Conservation (phyloP, 2,888 invertebrate genomes). For the Diplazon laetatorius region DNA sequence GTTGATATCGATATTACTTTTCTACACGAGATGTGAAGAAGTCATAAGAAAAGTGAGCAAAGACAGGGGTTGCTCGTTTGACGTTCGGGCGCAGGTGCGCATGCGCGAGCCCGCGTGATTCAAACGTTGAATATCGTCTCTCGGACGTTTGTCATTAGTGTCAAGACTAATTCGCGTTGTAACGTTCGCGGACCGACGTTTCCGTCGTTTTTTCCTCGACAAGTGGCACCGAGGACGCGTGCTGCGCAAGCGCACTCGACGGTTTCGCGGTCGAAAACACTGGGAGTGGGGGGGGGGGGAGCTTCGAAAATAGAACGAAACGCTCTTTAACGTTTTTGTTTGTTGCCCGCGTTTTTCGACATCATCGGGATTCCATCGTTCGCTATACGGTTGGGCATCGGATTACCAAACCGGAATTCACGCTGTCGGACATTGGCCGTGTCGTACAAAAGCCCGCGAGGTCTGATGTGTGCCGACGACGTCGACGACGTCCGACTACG, state of each 20-base stretch:
- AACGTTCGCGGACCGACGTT: constrained; percentile 24
- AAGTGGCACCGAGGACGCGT: constrained; percentile 24
- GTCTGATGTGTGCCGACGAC: constrained; percentile 34
- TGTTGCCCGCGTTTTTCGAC: constrained; percentile 22
- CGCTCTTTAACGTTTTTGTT: constrained; percentile 29
- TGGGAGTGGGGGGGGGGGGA: neutral
- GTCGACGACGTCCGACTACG: constrained; percentile 26
- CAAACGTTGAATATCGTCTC: constrained; percentile 9
- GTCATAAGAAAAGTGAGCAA: no score
- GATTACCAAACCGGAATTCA: constrained; percentile 50
- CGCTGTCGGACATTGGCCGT: constrained; percentile 44
- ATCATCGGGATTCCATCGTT: neutral
- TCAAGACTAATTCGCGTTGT: constrained; percentile 52
- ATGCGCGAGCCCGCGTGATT: constrained; percentile 3
- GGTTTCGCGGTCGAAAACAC: neutral
- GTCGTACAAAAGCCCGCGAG: constrained; percentile 36
- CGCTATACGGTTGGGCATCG: constrained; percentile 26
- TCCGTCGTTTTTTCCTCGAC: constrained; percentile 29
- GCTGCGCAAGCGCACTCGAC: neutral
- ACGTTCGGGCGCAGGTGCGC: constrained; percentile 1
- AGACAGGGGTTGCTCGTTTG: no score
- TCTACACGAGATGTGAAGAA: no score
- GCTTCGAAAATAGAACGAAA: constrained; percentile 52
- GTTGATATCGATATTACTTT: no score
- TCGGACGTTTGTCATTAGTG: constrained; percentile 52